A percentile compares a stretch with the other conserved stretches of the same genome.
These are phyloP conservation scores for Pseudochromis fuscus DNA, from an alignment of 2,797 vertebrate genomes.

Conservation along the genomic window DNA sequence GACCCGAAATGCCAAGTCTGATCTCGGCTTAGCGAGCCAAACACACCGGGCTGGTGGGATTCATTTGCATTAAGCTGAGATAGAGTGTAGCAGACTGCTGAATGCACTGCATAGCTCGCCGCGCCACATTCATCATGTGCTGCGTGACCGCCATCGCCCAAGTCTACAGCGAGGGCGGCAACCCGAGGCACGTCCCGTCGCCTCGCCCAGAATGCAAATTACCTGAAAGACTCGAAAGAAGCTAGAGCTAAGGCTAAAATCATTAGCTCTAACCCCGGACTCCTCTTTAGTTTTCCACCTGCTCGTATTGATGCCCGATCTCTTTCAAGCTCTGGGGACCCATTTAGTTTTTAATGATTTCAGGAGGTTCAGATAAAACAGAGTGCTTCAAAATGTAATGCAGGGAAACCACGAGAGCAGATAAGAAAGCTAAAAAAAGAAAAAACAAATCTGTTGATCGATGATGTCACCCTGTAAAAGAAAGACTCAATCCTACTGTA, in stretches of 20 bases:
- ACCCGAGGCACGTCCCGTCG: neutral
- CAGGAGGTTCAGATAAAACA: conserved; percentile 4
- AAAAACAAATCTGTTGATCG: conserved; percentile 9
- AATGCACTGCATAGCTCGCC: conserved; percentile 3
- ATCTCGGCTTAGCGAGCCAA: conserved; percentile 1
- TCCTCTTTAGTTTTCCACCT: neutral
- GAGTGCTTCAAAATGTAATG: neutral
- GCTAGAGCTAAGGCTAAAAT: conserved; percentile 26
- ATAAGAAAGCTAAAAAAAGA: conserved; percentile 1
- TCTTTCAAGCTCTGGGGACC: conserved; percentile 8
- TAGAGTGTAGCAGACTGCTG: conserved; percentile 1
- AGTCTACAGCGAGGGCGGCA: conserved; percentile 8
- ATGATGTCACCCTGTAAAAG: conserved; percentile 17
- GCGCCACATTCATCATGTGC: conserved; percentile 35
- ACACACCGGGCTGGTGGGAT: neutral
- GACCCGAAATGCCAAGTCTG: neutral
- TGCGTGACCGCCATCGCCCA: neutral
- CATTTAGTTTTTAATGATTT: conserved; percentile 13
- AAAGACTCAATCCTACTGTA: conserved; percentile 9
- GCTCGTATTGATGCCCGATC: conserved; percentile 6
- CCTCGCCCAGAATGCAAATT: conserved; percentile 7
- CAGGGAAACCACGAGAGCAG: neutral
- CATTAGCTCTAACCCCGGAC: conserved; percentile 8
- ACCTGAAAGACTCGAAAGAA: neutral
- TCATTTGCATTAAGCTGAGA: conserved; percentile 31